A percentile compares a stretch with the other conserved stretches of the same genome.
Evolutionary conservation across 2,888 invertebrate genomes (phyloP).

Genomic region (Chrysolina oricalcia): DNA sequence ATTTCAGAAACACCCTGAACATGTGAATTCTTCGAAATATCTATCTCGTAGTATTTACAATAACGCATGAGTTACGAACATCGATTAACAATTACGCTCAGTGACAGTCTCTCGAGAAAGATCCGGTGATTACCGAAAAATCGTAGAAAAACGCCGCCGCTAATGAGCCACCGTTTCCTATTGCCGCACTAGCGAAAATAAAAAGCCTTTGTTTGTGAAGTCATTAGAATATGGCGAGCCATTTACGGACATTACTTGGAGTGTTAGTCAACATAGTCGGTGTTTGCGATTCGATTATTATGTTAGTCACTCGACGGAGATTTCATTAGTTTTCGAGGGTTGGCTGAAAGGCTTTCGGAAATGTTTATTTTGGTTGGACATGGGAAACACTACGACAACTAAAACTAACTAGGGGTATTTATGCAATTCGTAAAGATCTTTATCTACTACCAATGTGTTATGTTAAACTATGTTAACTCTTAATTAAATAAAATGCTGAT

Average conservation of each 20-base stretch:
- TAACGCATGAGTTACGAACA: too few relatives aligned
- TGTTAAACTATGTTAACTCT: too few relatives aligned
- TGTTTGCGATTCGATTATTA: conserved; percentile 20
- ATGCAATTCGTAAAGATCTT: too few relatives aligned
- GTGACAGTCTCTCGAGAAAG: too few relatives aligned
- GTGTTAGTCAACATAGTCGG: conserved; percentile 1
- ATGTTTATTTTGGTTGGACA: conserved; percentile 2
- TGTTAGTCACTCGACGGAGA: neutral
- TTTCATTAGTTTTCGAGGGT: conserved; percentile 13
- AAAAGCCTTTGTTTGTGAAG: conserved; percentile 1
- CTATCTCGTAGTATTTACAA: too few relatives aligned
- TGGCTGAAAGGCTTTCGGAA: neutral
- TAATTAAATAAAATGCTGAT: too few relatives aligned
- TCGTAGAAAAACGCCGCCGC: neutral
- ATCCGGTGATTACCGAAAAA: neutral
- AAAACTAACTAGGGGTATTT: too few relatives aligned
- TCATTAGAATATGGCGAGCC: conserved; percentile 13
- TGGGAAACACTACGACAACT: neutral
- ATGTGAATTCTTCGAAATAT: too few relatives aligned
- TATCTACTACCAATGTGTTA: too few relatives aligned
- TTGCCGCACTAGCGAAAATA: neutral
- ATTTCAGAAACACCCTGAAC: too few relatives aligned
- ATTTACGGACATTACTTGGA: conserved; percentile 5
- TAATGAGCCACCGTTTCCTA: conserved; percentile 4
- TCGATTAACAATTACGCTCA: too few relatives aligned